Evolutionary conservation across 1,140 invertebrate species (phyloP).

Genomic region (Procambarus clarkii): DNA sequence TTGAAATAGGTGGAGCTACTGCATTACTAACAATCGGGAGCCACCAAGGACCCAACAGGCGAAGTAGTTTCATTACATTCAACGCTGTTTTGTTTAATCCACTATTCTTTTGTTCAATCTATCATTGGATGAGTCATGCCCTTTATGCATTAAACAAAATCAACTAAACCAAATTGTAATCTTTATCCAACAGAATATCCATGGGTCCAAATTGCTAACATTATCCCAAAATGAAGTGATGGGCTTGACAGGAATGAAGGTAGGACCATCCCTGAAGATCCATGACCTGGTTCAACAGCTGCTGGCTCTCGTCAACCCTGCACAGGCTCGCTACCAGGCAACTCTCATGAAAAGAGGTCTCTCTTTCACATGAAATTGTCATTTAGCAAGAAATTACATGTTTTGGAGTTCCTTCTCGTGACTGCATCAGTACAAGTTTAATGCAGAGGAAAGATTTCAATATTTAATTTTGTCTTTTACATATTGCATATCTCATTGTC

Average conservation of each 20-base stretch:
- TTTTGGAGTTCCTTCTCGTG: background rate
- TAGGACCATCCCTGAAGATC: constrained; percentile 95
- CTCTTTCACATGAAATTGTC: constrained; percentile 51
- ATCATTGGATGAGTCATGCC: too few species aligned
- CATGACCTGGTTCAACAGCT: constrained; percentile 92
- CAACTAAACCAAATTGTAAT: too few species aligned
- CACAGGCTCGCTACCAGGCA: constrained; percentile 77
- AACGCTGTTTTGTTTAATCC: background rate
- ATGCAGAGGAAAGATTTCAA: background rate
- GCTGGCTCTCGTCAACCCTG: constrained; percentile 87
- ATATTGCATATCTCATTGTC: background rate
- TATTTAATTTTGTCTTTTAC: background rate
- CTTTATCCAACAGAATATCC: constrained; percentile 80
- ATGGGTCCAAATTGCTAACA: constrained; percentile 86
- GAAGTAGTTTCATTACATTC: too few species aligned
- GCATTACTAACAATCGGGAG: too few species aligned
- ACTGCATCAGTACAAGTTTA: background rate
- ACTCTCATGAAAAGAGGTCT: constrained; percentile 71
- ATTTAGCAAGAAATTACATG: background rate
- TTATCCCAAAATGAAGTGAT: constrained; percentile 93
- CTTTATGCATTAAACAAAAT: too few species aligned
- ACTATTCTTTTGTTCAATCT: too few species aligned
- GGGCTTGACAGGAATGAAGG: constrained; percentile 92
- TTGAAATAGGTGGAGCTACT: too few species aligned
- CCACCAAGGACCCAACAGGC: too few species aligned